Base-by-base conservation (phyloP, 2,797 vertebrate species). In the Scarus forsteni region DNA sequence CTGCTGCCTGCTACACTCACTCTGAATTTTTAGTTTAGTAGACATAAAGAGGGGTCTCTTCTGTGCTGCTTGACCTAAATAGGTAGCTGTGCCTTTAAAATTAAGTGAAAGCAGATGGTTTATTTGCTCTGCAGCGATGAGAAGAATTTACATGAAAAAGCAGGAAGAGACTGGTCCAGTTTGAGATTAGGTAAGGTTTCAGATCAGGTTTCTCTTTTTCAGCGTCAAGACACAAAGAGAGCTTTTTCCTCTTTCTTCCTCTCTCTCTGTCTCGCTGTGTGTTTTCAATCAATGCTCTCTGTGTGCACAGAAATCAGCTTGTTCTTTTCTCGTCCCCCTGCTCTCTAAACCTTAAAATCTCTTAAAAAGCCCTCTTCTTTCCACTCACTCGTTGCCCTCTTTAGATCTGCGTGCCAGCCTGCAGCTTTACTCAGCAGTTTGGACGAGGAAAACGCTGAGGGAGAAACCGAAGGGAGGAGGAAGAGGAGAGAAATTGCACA, bases 341-440 rank as follows among this genome's bases (percentile, higher is more conserved):
- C 27, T 27, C 36, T 13, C 48, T 2, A 51, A 0, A 56, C 44
- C 43, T 16, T 18, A 10, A 10, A 9, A 8, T 16, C 45, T 59
- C 56, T 70, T 38, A 67, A 83, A 69, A 74, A 39, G 43, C 0
- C 59, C 14, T 13, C 35, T 10, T 76, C 34, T 35, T 12, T 70
- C 39, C n/a, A n/a, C 38, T 60, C 7, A 35, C 16, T 66, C 57
- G 13, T 63, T 57, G 14, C 15, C 1, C 49, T 60, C 10, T 6
- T 18, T 66, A 34, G 59, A 60, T 34, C 59, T 51, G 43, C 3
- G 8, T 44, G 57, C 42, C 61, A 14, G 60, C 27, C n/a, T 39
- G 49, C 10, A 8, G 40, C 35, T 13, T 53, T 19, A 1, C 39
- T 77, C 15, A 56, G 49, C 6, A 13, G 13, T 65, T 7, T 9